phyloP scores from a whole-genome alignment of 2,113 vertebrate genomes.

The Gobius niger region DNA sequence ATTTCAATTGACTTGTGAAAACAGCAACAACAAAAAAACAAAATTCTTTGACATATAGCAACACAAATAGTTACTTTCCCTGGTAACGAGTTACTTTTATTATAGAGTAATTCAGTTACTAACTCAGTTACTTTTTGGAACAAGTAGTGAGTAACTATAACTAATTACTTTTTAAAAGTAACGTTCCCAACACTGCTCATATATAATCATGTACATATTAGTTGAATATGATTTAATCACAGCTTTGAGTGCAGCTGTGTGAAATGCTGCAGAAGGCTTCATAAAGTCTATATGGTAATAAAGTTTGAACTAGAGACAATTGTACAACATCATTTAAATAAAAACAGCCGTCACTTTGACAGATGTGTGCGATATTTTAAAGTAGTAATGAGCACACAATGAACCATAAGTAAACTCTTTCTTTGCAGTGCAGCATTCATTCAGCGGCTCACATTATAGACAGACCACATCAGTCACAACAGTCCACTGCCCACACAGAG shows the following conservation, averaged over 20 bases:
- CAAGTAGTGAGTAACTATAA: too few relatives aligned
- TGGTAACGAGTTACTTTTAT: too few relatives aligned
- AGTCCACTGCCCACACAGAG: conserved; percentile 39
- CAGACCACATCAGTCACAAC: conserved; percentile 12
- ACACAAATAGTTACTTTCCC: too few relatives aligned
- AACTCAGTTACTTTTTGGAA: too few relatives aligned
- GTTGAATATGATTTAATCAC: background rate
- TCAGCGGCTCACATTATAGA: conserved; percentile 14
- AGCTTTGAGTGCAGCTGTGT: background rate
- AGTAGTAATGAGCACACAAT: background rate
- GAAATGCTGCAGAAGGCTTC: background rate
- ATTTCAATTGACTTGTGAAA: too few relatives aligned
- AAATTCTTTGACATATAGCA: too few relatives aligned
- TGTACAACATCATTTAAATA: too few relatives aligned
- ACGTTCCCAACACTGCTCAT: background rate
- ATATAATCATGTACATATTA: too few relatives aligned
- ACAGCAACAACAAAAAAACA: too few relatives aligned
- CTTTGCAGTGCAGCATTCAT: conserved; percentile 17
- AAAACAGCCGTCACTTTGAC: background rate
- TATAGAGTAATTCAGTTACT: too few relatives aligned
- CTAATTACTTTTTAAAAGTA: too few relatives aligned
- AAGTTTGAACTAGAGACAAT: background rate
- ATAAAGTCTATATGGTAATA: conserved; percentile 2
- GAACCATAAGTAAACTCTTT: background rate
- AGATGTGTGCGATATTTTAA: background rate